phyloP scores from a whole-genome alignment of 2,113 vertebrate species.

The Amia ocellicauda region DNA sequence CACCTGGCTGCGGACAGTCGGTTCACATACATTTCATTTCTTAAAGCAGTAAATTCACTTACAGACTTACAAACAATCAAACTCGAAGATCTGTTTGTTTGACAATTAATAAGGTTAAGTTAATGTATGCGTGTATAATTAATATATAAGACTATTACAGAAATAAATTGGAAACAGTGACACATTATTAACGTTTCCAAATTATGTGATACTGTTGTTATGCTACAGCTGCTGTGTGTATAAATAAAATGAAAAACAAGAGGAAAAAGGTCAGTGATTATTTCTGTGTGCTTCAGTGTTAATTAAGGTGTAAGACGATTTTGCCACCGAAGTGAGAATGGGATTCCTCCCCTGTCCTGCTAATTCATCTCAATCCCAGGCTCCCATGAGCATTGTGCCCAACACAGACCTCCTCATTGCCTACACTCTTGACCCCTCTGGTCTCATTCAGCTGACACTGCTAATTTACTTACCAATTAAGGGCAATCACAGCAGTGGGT shows the following conservation, averaged over 20 bases:
- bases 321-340: constrained; percentile 26
- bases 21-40: no score
- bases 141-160: no score
- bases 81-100: no score
- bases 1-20: no score
- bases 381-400: constrained; percentile 14
- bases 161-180: no score
- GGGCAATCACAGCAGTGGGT: constrained; percentile 28
- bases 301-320: constrained; percentile 58
- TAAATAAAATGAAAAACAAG: constrained; percentile 50
- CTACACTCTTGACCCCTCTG: constrained; percentile 43
- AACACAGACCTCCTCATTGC: background rate
- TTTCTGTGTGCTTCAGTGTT: constrained; percentile 43
- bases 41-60: no score
- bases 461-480: constrained; percentile 62
- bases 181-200: constrained; percentile 19
- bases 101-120: no score
- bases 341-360: constrained; percentile 22
- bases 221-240: constrained; percentile 41
- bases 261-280: constrained; percentile 51
- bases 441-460: constrained; percentile 41
- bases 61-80: no score
- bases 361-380: constrained; percentile 41
- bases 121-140: no score
- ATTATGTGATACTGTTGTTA: constrained; percentile 16